Evolutionary conservation across 1,140 invertebrate genomes (phyloP).

Genomic region (Drosophila sp.): DNA sequence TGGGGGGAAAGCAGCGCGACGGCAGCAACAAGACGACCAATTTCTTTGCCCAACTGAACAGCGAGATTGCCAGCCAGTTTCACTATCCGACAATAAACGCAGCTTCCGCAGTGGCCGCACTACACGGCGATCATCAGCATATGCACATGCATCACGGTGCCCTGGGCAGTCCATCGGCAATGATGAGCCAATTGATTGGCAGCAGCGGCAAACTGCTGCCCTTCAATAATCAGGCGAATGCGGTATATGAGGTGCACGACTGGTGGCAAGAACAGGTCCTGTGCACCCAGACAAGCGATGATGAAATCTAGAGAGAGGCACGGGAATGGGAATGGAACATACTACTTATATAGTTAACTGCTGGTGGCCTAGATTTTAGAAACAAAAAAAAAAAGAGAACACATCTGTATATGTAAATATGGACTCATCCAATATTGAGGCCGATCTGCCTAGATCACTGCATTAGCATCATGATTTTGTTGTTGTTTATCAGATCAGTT

Average conservation of each 20-base stretch:
- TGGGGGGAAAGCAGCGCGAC: conserved; percentile 54
- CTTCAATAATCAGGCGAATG: conserved; percentile 84
- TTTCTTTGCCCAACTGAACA: conserved; percentile 65
- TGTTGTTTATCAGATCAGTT: conserved; percentile 52
- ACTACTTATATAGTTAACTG: conserved; percentile 38
- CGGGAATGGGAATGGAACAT: conserved; percentile 1
- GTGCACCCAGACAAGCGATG: conserved; percentile 85
- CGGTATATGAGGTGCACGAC: conserved; percentile 86
- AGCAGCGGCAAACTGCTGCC: conserved; percentile 69
- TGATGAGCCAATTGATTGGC: conserved; percentile 82
- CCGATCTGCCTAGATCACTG: conserved; percentile 33
- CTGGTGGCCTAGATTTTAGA: conserved; percentile 57
- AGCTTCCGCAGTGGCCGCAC: conserved; percentile 10
- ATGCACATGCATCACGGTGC: conserved; percentile 15
- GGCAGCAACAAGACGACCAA: conserved; percentile 50
- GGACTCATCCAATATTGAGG: conserved; percentile 16
- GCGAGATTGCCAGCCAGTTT: conserved; percentile 66
- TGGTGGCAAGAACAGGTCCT: conserved; percentile 88
- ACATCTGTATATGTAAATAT: conserved; percentile 49
- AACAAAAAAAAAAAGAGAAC: neutral
- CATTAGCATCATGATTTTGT: conserved; percentile 42
- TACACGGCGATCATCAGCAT: conserved; percentile 39
- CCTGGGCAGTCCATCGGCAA: conserved; percentile 73
- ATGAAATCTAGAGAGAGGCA: conserved; percentile 78
- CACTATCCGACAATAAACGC: conserved; percentile 72